These are phyloP conservation scores for Lydus trimaculatus DNA, from an alignment of 2,888 invertebrate genomes.

Conservation along the genomic window DNA sequence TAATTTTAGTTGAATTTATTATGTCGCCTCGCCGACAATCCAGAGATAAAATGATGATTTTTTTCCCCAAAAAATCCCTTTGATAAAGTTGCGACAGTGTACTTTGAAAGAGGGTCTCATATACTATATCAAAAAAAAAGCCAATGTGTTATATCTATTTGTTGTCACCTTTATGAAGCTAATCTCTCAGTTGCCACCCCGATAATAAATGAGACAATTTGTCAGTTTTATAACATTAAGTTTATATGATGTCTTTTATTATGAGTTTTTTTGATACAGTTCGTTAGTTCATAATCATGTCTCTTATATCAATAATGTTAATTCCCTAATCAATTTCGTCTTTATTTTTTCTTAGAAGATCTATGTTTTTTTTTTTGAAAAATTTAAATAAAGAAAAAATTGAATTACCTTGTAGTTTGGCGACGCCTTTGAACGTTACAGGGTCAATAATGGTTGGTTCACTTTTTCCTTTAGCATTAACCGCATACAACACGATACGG, in stretches of 20 bases:
- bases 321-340: not conserved
- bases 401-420: slow-evolving; percentile 81
- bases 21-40: not conserved
- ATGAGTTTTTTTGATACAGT: not conserved
- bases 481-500: slow-evolving; percentile 82
- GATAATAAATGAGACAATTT: slow-evolving; percentile 7
- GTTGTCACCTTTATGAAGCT: slow-evolving; percentile 11
- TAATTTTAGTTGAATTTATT: not conserved
- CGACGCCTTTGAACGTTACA: slow-evolving; percentile 84
- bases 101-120: not conserved
- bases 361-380: not conserved
- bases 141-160: slow-evolving; percentile 7
- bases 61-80: not conserved
- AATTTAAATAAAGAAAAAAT: not conserved
- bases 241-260: slow-evolving; percentile 2
- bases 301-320: not conserved
- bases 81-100: not conserved
- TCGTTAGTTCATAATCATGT: not conserved
- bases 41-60: not conserved
- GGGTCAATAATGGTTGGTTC: slow-evolving; percentile 85
- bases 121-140: not conserved
- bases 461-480: slow-evolving; percentile 87
- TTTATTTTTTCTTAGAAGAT: not conserved
- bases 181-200: slow-evolving; percentile 2
- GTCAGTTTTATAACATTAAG: slow-evolving; percentile 6